A percentile compares a stretch with the other conserved stretches of the same genome.
Evolutionary conservation across 2,797 vertebrate species (phyloP).

Genomic region (Hybognathus amarus): DNA sequence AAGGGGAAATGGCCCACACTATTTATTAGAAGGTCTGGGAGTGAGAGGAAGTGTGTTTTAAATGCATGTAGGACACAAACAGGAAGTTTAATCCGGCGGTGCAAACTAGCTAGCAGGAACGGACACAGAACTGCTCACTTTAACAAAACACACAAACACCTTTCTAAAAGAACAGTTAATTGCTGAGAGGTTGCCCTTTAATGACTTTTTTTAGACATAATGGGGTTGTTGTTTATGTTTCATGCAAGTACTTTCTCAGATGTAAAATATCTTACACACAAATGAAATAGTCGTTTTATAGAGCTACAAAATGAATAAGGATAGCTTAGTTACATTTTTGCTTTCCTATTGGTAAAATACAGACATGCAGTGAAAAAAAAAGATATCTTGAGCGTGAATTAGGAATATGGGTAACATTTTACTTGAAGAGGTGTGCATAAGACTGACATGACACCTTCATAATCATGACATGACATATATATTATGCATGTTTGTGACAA

Average conservation of each 20-base stretch:
- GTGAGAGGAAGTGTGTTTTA: conserved; percentile 46
- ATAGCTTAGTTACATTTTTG: not conserved
- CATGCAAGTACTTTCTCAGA: not conserved
- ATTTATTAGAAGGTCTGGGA: conserved; percentile 52
- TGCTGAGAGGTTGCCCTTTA: not conserved
- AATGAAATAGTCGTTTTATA: not conserved
- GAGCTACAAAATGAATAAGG: not conserved
- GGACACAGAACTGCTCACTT: too few species aligned
- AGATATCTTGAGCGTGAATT: not conserved
- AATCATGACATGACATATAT: too few species aligned
- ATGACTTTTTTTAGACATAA: not conserved
- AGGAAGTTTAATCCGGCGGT: conserved; percentile 25
- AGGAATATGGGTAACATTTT: too few species aligned
- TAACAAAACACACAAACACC: not conserved
- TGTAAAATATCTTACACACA: not conserved
- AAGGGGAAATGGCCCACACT: conserved; percentile 28
- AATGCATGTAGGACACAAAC: conserved; percentile 40
- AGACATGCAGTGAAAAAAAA: not conserved
- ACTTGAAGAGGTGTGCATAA: too few species aligned
- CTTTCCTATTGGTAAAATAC: not conserved
- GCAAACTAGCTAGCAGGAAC: not conserved
- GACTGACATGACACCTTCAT: too few species aligned
- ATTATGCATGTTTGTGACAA: too few species aligned
- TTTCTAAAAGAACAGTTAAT: not conserved
- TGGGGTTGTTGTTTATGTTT: not conserved